Evolutionary conservation across 2,113 vertebrate species (phyloP).

Genomic region (Seriola dumerili): DNA sequence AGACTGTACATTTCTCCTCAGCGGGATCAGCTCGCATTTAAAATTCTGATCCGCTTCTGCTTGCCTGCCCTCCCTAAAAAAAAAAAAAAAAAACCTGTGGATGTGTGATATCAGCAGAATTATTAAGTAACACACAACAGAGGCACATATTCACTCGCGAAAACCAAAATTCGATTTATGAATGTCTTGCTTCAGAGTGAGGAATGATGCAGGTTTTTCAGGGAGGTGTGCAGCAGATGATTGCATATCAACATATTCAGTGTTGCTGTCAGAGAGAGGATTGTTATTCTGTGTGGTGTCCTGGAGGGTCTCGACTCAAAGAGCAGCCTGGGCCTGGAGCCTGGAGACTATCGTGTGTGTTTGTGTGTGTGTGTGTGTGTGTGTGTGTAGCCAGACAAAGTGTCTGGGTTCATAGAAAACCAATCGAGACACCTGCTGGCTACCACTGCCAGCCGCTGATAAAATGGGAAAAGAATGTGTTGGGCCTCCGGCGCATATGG

Average conservation of each 20-base stretch:
- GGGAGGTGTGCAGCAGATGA: slow-evolving; percentile 44
- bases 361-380: slow-evolving; percentile 40
- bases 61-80: slow-evolving; percentile 12
- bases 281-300: slow-evolving; percentile 66
- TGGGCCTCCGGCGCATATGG: slow-evolving; percentile 27
- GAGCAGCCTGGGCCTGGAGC: slow-evolving; percentile 52
- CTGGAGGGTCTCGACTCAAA: slow-evolving; percentile 63
- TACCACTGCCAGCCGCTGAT: slow-evolving; percentile 72
- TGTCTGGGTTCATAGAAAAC: slow-evolving; percentile 72
- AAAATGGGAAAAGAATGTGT: slow-evolving; percentile 62
- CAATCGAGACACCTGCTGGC: slow-evolving; percentile 69
- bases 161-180: neutral
- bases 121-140: slow-evolving; percentile 42
- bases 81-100: neutral
- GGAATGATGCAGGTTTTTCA: slow-evolving; percentile 18
- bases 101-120: slow-evolving; percentile 64
- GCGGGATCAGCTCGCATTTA: slow-evolving; percentile 60
- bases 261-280: slow-evolving; percentile 45
- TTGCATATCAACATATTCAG: slow-evolving; percentile 51
- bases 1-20: slow-evolving; percentile 54
- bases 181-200: slow-evolving; percentile 5
- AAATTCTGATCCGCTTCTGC: slow-evolving; percentile 70
- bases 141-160: slow-evolving; percentile 5
- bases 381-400: slow-evolving; percentile 42
- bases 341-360: slow-evolving; percentile 5